A percentile compares a stretch with the other conserved stretches of the same genome.
Evolutionary conservation across 23 tunicate genomes (phyloP).

Genomic region (Botrylloides violaceus): DNA sequence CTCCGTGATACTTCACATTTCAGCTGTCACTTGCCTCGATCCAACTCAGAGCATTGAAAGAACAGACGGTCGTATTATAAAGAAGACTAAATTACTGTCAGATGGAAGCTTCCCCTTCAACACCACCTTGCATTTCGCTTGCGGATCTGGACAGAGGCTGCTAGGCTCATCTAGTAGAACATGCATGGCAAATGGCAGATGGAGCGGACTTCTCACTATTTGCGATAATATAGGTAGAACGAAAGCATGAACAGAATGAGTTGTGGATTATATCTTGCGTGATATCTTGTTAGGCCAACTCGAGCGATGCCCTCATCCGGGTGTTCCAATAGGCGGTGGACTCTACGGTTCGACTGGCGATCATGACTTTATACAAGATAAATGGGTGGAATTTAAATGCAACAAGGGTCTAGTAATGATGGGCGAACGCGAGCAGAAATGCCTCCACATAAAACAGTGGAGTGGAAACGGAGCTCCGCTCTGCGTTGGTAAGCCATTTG

Average conservation of each 20-base stretch:
- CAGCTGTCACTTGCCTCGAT: constrained; percentile 18
- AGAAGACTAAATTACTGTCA: neutral
- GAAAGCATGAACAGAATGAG: no score
- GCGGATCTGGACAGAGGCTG: constrained; percentile 9
- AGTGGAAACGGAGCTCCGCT: constrained; percentile 29
- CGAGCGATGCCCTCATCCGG: constrained; percentile 31
- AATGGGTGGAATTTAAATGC: constrained; percentile 11
- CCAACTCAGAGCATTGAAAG: constrained; percentile 1
- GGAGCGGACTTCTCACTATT: constrained; percentile 15
- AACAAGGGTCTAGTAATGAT: constrained; percentile 15
- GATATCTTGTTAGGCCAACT: neutral
- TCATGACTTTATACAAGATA: neutral
- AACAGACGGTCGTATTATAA: constrained; percentile 7
- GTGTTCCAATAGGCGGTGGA: constrained; percentile 19
- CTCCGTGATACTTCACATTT: no score
- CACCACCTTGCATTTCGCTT: constrained; percentile 7
- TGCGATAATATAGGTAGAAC: constrained; percentile 15
- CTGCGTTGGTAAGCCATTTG: constrained; percentile 22
- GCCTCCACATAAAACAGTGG: constrained; percentile 21
- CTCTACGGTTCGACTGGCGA: neutral
- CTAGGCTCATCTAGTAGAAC: constrained; percentile 13
- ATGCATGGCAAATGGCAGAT: constrained; percentile 17
- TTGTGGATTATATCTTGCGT: neutral
- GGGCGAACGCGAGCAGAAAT: constrained; percentile 19
- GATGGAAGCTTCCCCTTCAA: neutral